Evolutionary conservation across 2,888 invertebrate genomes (phyloP).

Genomic region (Lithosia quadra): DNA sequence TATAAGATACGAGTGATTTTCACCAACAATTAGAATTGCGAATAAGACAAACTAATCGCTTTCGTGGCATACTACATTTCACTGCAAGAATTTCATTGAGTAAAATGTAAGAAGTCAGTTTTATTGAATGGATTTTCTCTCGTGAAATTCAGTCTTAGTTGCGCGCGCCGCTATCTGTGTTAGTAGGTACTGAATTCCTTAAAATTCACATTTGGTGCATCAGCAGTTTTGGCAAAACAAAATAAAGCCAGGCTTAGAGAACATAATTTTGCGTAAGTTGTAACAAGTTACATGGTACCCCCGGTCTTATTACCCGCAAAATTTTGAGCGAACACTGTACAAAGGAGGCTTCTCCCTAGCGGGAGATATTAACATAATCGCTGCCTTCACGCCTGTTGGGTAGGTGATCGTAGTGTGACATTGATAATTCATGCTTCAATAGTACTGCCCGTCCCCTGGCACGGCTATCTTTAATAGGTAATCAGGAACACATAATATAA

Average conservation of each 20-base stretch:
- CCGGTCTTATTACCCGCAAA: conserved; percentile 25
- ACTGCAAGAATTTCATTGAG: no score
- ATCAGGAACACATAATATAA: background rate
- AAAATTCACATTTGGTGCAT: background rate
- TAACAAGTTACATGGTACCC: conserved; percentile 21
- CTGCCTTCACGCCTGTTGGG: conserved; percentile 26
- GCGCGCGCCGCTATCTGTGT: background rate
- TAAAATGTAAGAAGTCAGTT: no score
- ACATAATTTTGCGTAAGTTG: conserved; percentile 28
- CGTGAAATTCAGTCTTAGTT: background rate
- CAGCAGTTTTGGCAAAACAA: conserved; percentile 12
- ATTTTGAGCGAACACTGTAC: conserved; percentile 17
- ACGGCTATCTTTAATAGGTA: background rate
- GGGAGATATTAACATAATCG: conserved; percentile 46
- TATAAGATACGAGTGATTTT: no score
- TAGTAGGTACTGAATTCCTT: background rate
- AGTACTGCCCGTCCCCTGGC: background rate
- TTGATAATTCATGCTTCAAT: conserved; percentile 19
- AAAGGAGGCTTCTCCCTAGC: conserved; percentile 23
- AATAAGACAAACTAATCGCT: no score
- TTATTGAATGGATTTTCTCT: no score
- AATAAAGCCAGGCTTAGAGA: conserved; percentile 23
- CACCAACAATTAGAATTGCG: no score
- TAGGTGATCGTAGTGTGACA: conserved; percentile 26
- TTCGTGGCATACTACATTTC: no score